Percentiles rank a stretch among this genome's conserved stretches.
These are phyloP conservation scores for Centropristis striata DNA, from an alignment of 2,113 vertebrate genomes.

Conservation along the genomic window DNA sequence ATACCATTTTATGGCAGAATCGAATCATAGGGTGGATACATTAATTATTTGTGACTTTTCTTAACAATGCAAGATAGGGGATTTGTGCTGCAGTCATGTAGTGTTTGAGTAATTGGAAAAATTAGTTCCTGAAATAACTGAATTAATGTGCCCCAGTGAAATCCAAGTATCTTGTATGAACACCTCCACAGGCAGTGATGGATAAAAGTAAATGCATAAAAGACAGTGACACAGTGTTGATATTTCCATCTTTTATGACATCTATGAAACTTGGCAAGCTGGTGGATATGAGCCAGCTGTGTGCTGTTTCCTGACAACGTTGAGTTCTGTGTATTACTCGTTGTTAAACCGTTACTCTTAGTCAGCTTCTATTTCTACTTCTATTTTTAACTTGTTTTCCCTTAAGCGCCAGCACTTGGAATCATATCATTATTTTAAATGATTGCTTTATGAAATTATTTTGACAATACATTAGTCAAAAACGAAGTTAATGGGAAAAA, in stretches of 20 bases:
- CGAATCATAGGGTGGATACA: too few relatives aligned
- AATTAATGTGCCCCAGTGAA: background rate
- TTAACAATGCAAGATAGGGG: too few relatives aligned
- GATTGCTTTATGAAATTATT: background rate
- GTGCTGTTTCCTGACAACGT: background rate
- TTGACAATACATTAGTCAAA: background rate
- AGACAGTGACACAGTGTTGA: background rate
- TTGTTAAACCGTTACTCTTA: background rate
- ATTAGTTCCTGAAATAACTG: too few relatives aligned
- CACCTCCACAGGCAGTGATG: background rate
- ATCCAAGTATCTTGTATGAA: background rate
- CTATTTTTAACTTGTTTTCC: background rate
- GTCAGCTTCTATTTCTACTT: background rate
- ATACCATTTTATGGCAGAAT: too few relatives aligned
- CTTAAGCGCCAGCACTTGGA: background rate
- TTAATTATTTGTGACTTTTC: too few relatives aligned
- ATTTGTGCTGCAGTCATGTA: too few relatives aligned
- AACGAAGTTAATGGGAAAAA: background rate
- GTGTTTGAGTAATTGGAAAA: too few relatives aligned
- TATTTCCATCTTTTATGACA: background rate
- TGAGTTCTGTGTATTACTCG: background rate
- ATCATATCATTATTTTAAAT: background rate
- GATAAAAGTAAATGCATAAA: background rate
- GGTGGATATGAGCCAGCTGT: conserved; percentile 13
- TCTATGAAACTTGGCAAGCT: background rate